These are phyloP conservation scores for Neosalanx taihuensis DNA, from an alignment of 2,797 vertebrate species.

Conservation along the genomic window DNA sequence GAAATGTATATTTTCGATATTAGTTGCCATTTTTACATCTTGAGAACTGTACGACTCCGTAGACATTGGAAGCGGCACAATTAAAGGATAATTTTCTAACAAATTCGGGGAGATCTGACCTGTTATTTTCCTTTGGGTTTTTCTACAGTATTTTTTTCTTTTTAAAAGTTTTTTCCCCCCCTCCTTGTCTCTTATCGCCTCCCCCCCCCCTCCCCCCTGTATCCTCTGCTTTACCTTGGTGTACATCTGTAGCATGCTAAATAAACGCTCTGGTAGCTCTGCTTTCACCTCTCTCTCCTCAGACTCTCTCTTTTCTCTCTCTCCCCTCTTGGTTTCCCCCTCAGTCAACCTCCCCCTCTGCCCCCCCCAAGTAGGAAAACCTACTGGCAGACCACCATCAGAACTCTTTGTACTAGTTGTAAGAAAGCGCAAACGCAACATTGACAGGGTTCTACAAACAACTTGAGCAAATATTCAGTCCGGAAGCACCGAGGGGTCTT, in stretches of 20 bases:
- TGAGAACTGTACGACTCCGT: conserved; percentile 88
- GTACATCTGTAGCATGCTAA: conserved; percentile 93
- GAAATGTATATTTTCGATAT: conserved; percentile 87
- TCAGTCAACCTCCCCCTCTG: conserved; percentile 77
- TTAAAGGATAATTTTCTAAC: conserved; percentile 95
- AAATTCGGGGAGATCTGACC: conserved; percentile 81
- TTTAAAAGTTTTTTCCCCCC: conserved; percentile 2
- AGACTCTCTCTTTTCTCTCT: conserved; percentile 75
- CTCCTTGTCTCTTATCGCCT: conserved; percentile 40
- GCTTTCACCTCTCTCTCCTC: conserved; percentile 85
- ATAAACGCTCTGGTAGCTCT: conserved; percentile 97
- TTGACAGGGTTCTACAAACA: no score
- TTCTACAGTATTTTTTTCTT: neutral
- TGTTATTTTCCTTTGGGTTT: conserved; percentile 70
- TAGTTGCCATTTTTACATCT: conserved; percentile 87
- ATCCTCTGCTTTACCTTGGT: conserved; percentile 81
- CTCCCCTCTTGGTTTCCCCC: conserved; percentile 79
- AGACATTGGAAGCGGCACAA: conserved; percentile 89
- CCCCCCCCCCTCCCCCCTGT: conserved; percentile 68
- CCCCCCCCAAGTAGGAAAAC: conserved; percentile 32
- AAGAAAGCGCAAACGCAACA: no score
- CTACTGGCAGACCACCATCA: no score
- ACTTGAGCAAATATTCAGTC: no score
- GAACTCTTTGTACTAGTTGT: no score
- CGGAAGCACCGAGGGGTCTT: no score